These are phyloP conservation scores for Philantomba maxwellii DNA, from an alignment of 2,113 vertebrate species.

Conservation along the genomic window DNA sequence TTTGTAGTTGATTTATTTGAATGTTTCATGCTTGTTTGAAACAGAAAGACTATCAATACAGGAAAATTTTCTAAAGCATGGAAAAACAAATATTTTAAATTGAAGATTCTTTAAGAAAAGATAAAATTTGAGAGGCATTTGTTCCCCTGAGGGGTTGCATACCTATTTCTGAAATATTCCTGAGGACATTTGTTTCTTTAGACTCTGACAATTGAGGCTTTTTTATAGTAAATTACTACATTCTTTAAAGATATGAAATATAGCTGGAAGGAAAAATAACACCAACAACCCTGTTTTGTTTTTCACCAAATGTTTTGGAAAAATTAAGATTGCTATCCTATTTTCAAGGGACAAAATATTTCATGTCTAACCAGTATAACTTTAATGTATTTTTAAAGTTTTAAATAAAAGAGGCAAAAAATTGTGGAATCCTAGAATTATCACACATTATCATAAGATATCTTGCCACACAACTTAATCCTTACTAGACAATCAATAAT, in stretches of 20 bases:
- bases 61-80: neutral
- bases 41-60: neutral
- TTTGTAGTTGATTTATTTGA: neutral
- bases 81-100: conserved; percentile 10
- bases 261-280: neutral
- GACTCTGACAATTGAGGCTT: neutral
- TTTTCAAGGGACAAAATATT: conserved; percentile 35
- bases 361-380: neutral
- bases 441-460: neutral
- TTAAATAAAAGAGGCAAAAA: conserved; percentile 29
- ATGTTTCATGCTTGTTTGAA: neutral
- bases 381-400: conserved; percentile 10
- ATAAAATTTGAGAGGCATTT: conserved; percentile 12
- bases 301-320: neutral
- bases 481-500: neutral
- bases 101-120: conserved; percentile 26
- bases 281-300: neutral
- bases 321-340: conserved; percentile 13
- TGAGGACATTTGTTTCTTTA: neutral
- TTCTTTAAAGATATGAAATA: conserved; percentile 39
- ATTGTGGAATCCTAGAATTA: conserved; percentile 17
- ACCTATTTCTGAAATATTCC: conserved; percentile 32
- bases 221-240: neutral
- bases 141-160: neutral
- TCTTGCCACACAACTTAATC: neutral